Conservation (phyloP, 1,140 invertebrate genomes). For the Drosophila serrata region DNA sequence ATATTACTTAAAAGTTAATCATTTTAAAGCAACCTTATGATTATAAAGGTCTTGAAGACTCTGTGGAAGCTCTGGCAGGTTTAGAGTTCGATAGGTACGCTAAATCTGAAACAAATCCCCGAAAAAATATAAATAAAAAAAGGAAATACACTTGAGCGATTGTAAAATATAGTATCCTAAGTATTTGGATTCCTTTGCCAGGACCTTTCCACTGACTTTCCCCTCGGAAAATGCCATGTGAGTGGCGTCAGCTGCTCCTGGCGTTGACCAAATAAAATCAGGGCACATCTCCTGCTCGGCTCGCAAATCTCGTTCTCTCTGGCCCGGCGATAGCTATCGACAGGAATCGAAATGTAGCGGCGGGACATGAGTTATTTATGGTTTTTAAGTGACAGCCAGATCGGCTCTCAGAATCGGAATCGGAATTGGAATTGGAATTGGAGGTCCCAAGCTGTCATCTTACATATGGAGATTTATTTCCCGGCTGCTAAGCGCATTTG, state of each 20-base stretch:
- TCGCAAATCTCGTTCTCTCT: constrained; percentile 2
- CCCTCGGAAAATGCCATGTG: constrained; percentile 38
- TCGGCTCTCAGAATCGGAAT: constrained; percentile 22
- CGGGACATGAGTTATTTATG: constrained; percentile 78
- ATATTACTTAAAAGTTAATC: too few relatives aligned
- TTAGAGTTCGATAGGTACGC: not conserved
- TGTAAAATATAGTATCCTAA: not conserved
- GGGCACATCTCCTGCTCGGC: not conserved
- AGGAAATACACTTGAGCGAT: not conserved
- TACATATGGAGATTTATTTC: constrained; percentile 80
- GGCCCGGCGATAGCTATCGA: constrained; percentile 68
- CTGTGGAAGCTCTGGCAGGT: not conserved
- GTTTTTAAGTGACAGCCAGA: constrained; percentile 74
- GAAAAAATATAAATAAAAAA: not conserved
- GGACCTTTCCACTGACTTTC: not conserved
- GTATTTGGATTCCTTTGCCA: not conserved
- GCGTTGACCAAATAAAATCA: constrained; percentile 27
- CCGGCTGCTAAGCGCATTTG: constrained; percentile 73
- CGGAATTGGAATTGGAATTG: constrained; percentile 11
- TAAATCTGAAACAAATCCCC: not conserved
- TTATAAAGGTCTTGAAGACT: not conserved
- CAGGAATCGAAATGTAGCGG: constrained; percentile 67
- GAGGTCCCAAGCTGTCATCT: constrained; percentile 59
- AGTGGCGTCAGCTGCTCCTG: constrained; percentile 64
- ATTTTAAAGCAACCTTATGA: too few relatives aligned